phyloP scores from a whole-genome alignment of 2,797 vertebrate genomes.

The Cynopterus sphinx region DNA sequence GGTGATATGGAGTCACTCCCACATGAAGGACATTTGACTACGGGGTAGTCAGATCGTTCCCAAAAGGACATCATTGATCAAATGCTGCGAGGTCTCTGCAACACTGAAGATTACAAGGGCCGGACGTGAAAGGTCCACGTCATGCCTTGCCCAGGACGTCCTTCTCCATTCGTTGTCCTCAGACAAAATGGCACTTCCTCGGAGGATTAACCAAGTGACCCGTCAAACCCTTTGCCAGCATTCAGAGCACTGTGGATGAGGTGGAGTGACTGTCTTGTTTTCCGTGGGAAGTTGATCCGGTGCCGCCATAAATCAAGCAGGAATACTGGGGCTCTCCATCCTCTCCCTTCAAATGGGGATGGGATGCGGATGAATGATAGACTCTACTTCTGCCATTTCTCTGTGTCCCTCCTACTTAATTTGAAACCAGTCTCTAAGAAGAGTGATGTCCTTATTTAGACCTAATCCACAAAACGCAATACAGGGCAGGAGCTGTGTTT shows the following conservation, averaged over 20 bases:
- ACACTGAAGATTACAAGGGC: neutral
- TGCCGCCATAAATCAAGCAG: accelerated
- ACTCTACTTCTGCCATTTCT: neutral
- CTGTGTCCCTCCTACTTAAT: neutral
- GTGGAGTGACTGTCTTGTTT: accelerated
- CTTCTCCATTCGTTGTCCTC: neutral
- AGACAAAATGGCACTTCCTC: neutral
- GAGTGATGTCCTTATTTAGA: neutral
- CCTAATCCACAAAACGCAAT: neutral
- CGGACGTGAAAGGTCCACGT: neutral
- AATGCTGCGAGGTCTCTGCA: neutral
- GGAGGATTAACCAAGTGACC: too few species aligned
- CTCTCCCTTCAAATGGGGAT: neutral
- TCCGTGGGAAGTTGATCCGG: neutral
- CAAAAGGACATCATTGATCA: neutral
- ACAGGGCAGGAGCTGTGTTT: neutral
- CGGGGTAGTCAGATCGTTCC: neutral
- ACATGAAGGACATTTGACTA: neutral
- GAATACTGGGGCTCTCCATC: neutral
- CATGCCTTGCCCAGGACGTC: neutral
- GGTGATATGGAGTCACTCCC: neutral
- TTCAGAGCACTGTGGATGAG: neutral
- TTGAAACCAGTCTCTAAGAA: neutral
- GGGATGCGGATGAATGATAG: neutral
- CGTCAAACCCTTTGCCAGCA: neutral